phyloP scores from a whole-genome alignment of 2,113 vertebrate species.

The Microcebus ravelobensis region DNA sequence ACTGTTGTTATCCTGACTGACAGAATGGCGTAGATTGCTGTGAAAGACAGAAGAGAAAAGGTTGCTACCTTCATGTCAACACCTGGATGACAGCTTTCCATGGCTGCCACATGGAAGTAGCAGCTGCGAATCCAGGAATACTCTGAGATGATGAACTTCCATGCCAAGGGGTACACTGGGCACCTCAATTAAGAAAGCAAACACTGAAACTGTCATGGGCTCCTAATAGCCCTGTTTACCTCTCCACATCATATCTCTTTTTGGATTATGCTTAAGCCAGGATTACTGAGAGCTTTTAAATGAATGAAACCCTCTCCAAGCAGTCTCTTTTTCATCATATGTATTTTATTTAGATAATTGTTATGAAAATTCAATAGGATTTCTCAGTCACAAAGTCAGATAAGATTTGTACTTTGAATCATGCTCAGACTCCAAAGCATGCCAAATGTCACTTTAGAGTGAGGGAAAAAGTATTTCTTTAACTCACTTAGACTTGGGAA shows the following conservation, averaged over 20 bases:
- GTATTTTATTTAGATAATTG: background rate
- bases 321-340: background rate
- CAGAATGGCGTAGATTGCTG: background rate
- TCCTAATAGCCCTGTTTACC: background rate
- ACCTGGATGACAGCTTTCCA: background rate
- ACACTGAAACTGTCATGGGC: background rate
- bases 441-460: background rate
- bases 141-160: slow-evolving; percentile 9
- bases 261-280: background rate
- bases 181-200: background rate
- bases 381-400: background rate
- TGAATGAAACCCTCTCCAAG: background rate
- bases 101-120: background rate
- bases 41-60: slow-evolving; percentile 9
- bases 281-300: background rate
- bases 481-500: background rate
- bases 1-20: background rate
- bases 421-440: background rate
- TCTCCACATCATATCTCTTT: background rate
- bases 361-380: background rate
- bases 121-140: background rate
- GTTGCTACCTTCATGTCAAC: background rate
- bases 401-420: background rate
- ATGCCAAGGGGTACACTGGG: background rate
- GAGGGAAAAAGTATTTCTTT: background rate